Conservation (phyloP, 1,140 invertebrate species). For the Drosophila obscura region DNA sequence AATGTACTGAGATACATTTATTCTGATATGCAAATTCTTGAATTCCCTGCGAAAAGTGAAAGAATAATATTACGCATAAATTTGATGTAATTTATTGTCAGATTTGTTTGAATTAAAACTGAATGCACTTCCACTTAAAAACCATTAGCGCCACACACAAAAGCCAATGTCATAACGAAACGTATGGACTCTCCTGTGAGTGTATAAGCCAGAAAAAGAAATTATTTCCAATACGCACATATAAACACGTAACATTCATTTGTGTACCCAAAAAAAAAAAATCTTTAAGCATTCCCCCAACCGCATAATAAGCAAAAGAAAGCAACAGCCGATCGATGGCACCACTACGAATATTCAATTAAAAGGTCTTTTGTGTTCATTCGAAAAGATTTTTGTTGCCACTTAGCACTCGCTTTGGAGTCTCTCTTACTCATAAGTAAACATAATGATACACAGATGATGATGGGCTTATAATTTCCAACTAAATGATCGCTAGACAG, state of each 20-base stretch:
- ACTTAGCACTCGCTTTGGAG: constrained; percentile 32
- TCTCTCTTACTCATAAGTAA: constrained; percentile 19
- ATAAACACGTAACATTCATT: constrained; percentile 70
- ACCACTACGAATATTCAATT: constrained; percentile 48
- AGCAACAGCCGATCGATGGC: constrained; percentile 47
- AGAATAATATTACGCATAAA: constrained; percentile 18
- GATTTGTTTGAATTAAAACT: too few species aligned
- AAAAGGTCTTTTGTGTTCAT: constrained; percentile 21
- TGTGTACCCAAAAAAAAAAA: constrained; percentile 52
- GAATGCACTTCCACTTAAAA: constrained; percentile 15
- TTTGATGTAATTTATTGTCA: background rate
- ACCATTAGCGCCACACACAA: constrained; percentile 6
- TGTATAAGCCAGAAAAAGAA: constrained; percentile 27
- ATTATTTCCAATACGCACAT: constrained; percentile 49
- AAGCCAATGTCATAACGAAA: background rate
- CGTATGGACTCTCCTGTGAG: background rate
- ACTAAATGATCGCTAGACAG: constrained; percentile 22
- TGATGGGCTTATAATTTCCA: constrained; percentile 23
- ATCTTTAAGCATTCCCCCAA: constrained; percentile 27
- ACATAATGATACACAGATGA: constrained; percentile 27
- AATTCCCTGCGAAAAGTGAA: too few species aligned
- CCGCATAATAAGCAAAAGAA: constrained; percentile 55
- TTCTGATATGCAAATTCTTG: too few species aligned
- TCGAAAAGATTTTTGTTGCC: constrained; percentile 31
- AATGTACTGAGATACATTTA: too few species aligned